Conservation (phyloP, 2,888 invertebrate genomes). For the Eilema sororculum region DNA sequence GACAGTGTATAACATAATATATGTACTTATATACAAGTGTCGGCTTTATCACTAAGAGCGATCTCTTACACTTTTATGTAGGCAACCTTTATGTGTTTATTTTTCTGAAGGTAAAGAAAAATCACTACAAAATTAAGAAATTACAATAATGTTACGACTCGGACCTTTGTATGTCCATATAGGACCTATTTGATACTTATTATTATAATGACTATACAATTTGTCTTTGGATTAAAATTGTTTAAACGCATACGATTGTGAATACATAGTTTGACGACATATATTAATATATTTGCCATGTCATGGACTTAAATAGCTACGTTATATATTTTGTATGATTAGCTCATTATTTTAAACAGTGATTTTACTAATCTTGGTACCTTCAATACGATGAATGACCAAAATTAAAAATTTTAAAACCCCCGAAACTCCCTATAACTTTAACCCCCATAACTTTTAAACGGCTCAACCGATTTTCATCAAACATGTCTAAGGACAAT, state of each 20-base stretch:
- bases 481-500: too few species aligned
- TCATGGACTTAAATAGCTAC: background rate
- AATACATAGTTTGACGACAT: conserved; percentile 8
- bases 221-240: conserved; percentile 42
- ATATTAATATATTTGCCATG: background rate
- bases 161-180: background rate
- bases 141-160: conserved; percentile 3
- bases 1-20: too few species aligned
- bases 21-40: too few species aligned
- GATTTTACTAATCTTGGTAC: background rate
- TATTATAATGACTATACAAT: conserved; percentile 33
- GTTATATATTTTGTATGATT: conserved; percentile 2
- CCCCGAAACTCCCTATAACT: too few species aligned
- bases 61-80: too few species aligned
- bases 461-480: too few species aligned
- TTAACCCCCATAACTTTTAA: too few species aligned
- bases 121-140: conserved; percentile 11
- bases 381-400: background rate
- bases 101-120: conserved; percentile 12
- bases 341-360: background rate
- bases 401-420: too few species aligned
- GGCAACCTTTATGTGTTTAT: too few species aligned
- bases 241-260: conserved; percentile 14
- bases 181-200: conserved; percentile 20
- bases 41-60: too few species aligned